Percentiles rank a stretch among this genome's conserved stretches.
These are phyloP conservation scores for Picus viridis DNA, from an alignment of 2,797 vertebrate genomes.

Conservation along the genomic window DNA sequence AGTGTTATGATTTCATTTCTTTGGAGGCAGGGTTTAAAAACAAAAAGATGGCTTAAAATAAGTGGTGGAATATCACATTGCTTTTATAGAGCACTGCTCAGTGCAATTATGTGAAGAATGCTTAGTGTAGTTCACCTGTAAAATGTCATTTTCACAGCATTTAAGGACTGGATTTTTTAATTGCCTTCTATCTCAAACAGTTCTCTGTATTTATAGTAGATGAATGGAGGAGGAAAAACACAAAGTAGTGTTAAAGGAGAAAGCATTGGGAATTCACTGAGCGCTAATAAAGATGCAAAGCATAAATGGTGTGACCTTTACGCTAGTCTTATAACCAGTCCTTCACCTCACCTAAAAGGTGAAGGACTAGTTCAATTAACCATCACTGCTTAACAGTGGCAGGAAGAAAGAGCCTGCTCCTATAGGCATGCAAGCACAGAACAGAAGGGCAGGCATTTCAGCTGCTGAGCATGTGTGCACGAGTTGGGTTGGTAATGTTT, in stretches of 20 bases:
- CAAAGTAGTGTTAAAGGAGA: background rate
- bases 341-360: background rate
- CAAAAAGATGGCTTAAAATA: background rate
- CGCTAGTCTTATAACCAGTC: background rate
- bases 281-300: background rate
- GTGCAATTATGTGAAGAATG: background rate
- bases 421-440: background rate
- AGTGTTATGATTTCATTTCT: background rate
- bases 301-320: background rate
- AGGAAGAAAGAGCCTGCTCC: background rate
- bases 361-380: background rate
- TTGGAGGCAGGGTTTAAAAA: background rate
- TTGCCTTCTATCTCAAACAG: background rate
- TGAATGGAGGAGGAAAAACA: background rate
- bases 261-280: background rate
- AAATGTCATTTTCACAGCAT: background rate
- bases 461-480: constrained; percentile 19
- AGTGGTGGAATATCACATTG: background rate
- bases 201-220: background rate
- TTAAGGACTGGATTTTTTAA: background rate
- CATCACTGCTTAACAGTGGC: background rate
- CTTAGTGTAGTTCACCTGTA: background rate
- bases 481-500: background rate
- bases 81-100: background rate
- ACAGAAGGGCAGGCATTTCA: background rate